Base-by-base conservation (phyloP, 2,797 vertebrate species). In the Gallinago nigripennis region DNA sequence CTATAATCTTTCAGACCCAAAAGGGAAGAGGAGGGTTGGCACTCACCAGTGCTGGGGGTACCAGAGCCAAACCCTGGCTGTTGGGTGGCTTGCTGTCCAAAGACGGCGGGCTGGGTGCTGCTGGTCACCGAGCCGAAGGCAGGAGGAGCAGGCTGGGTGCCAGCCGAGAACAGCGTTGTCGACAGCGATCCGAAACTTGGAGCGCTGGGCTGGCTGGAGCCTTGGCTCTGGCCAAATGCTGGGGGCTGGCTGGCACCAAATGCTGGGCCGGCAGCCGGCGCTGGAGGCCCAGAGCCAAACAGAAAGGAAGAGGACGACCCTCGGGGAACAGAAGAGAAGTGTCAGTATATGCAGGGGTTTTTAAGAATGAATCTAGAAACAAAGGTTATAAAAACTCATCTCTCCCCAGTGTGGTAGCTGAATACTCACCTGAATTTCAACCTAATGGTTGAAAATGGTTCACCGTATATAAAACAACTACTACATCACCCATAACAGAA, bases 71-170 rank as follows among this genome's bases (percentile, higher is more conserved):
- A 99, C 1, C 98, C 92, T 48, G 99, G 98, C 65, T 98, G 98
- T 17, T 98, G 96, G 76, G 97, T 95, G 18, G 98, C 82, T 94
- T 99, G 99, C 84, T 99, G 99, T 58, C 99, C 99, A 21, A 99
- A 99, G 45, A 98, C 97, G 1, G 99, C 94, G 66, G 98, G 83
- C 37, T 98, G 98, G 12, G 95, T 97, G 31, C 98, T 97, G 76
- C 97, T 99, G 2, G 98, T 97, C 93, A 98, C 98, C 2, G 98
- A 97, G 76, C 99, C 99, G 5, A 99, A 99, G 60, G 98, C 96
- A 5, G 98, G 98, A 41, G 98, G 82, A 6, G 98, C 98, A 28
- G 98, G 85, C 80, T 99, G 98, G 64, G 98, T 48, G 3, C 97
- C 86, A 54, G 98, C 95, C 10, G 99, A 95, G 94, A 99, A 99